A percentile compares a stretch with the other conserved stretches of the same genome.
Evolutionary conservation across 2,888 invertebrate species (phyloP).

Genomic region (Machimus rusticus): DNA sequence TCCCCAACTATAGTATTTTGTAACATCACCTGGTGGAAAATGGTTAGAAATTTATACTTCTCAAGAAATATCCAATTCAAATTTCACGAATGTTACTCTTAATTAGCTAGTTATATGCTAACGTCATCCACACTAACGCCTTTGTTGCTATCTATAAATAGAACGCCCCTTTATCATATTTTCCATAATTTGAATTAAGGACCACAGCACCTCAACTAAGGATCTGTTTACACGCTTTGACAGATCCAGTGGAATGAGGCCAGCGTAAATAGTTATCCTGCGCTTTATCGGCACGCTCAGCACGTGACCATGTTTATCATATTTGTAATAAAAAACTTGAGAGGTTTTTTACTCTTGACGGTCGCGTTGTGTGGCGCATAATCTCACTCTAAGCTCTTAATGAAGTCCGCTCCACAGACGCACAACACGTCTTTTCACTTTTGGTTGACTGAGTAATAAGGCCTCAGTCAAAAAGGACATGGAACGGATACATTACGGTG

Average conservation of each 20-base stretch:
- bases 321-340: slow-evolving; percentile 25
- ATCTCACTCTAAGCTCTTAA: slow-evolving; percentile 23
- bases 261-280: neutral
- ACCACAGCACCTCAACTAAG: neutral
- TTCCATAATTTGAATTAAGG: neutral
- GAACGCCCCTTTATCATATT: neutral
- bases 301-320: slow-evolving; percentile 42
- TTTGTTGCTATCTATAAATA: neutral
- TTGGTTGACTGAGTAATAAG: slow-evolving; percentile 40
- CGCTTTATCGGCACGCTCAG: slow-evolving; percentile 29
- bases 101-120: slow-evolving; percentile 55
- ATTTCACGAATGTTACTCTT: slow-evolving; percentile 52
- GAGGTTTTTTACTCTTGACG: neutral
- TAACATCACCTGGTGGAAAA: neutral
- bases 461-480: slow-evolving; percentile 49
- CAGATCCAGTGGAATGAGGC: slow-evolving; percentile 18
- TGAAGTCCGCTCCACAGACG: neutral
- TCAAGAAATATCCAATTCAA: neutral
- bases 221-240: slow-evolving; percentile 36
- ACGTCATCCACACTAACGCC: slow-evolving; percentile 54
- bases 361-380: neutral
- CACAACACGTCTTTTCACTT: neutral
- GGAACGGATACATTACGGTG: slow-evolving; percentile 62
- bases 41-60: neutral
- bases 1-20: neutral